Conservation (phyloP, 2,797 vertebrate genomes). For the Spea hammondii region DNA sequence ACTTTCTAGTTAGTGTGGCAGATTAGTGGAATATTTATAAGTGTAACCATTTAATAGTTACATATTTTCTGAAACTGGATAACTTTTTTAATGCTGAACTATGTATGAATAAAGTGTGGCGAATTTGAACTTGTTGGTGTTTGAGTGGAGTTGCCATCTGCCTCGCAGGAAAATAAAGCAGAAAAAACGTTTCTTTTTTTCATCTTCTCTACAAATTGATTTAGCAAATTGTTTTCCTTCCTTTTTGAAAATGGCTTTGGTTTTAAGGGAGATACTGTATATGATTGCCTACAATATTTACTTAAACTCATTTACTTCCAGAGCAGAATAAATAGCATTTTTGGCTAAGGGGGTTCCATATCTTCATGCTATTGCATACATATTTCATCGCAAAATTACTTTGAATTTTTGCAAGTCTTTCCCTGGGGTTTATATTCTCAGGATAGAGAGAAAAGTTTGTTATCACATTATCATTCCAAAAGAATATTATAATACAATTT, state of each 20-base stretch:
- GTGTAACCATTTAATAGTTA: not conserved
- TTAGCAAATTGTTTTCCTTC: conserved; percentile 44
- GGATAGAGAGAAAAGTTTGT: conserved; percentile 6
- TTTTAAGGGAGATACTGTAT: conserved; percentile 18
- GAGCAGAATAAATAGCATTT: conserved; percentile 14
- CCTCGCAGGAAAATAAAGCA: conserved; percentile 36
- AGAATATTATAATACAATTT: not conserved
- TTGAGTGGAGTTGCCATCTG: conserved; percentile 7
- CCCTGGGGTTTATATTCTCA: conserved; percentile 22
- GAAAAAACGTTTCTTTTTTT: conserved; percentile 41
- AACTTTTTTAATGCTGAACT: not conserved
- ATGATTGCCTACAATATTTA: conserved; percentile 37
- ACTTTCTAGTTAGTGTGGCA: too few species aligned
- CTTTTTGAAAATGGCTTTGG: conserved; percentile 33
- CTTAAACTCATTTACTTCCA: conserved; percentile 20
- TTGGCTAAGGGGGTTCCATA: not conserved
- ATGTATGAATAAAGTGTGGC: conserved; percentile 10
- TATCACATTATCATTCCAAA: conserved; percentile 18
- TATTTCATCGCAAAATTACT: conserved; percentile 30
- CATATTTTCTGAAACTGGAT: not conserved
- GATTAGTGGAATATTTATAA: not conserved
- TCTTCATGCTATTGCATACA: not conserved
- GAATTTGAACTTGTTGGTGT: not conserved
- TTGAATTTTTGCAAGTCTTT: conserved; percentile 16
- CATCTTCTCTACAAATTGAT: conserved; percentile 43